phyloP scores from a whole-genome alignment of 1,140 invertebrate genomes.

The Penaeus japonicus region DNA sequence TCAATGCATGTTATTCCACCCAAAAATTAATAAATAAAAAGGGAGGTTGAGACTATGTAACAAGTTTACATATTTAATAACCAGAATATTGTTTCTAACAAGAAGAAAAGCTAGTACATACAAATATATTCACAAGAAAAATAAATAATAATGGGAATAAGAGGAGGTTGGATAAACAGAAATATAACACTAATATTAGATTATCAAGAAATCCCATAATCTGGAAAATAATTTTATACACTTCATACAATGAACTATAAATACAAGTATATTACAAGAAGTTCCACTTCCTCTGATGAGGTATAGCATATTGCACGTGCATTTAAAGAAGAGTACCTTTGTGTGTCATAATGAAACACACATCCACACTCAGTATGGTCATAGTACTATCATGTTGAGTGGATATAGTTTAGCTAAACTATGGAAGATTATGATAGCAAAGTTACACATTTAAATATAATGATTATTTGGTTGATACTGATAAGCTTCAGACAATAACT shows the following conservation, averaged over 20 bases:
- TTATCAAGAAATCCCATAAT: neutral
- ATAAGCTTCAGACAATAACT: no score
- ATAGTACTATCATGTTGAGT: neutral
- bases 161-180: neutral
- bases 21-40: conserved; percentile 28
- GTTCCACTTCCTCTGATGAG: conserved; percentile 1
- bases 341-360: no score
- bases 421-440: no score
- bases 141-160: conserved; percentile 28
- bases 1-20: conserved; percentile 17
- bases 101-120: conserved; percentile 7
- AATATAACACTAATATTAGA: neutral
- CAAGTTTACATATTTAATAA: conserved; percentile 30
- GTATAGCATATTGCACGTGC: conserved; percentile 36
- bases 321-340: neutral
- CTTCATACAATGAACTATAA: neutral
- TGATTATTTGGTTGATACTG: no score
- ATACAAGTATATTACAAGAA: conserved; percentile 10
- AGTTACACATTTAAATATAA: no score
- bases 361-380: neutral
- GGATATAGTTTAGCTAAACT: no score
- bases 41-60: neutral
- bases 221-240: neutral
- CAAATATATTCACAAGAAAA: conserved; percentile 41
- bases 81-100: neutral